A percentile compares a stretch with the other conserved stretches of the same genome.
These are phyloP conservation scores for Rhopalosiphum padi DNA, from an alignment of 1,140 invertebrate genomes.

Conservation along the genomic window DNA sequence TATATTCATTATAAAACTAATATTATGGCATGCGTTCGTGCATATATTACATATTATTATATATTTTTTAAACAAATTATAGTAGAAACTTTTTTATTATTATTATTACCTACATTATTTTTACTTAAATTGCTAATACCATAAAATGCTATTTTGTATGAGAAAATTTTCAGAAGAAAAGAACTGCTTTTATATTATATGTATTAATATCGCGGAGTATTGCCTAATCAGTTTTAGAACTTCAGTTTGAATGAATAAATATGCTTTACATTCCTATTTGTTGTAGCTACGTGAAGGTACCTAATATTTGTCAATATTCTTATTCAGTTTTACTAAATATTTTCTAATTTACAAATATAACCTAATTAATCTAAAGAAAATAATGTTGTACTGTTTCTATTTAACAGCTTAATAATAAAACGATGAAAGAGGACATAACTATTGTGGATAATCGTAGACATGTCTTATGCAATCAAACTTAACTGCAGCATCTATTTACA, in stretches of 20 bases:
- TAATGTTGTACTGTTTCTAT: background rate
- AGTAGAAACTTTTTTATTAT: background rate
- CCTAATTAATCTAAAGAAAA: background rate
- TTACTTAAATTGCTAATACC: background rate
- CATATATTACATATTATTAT: background rate
- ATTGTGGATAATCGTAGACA: background rate
- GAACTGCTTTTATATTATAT: constrained; percentile 12
- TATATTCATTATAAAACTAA: background rate
- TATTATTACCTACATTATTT: background rate
- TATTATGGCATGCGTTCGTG: background rate
- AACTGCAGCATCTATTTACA: background rate
- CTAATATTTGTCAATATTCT: background rate
- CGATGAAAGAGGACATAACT: background rate
- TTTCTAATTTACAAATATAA: background rate
- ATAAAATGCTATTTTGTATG: background rate
- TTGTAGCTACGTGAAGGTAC: background rate
- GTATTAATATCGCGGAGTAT: background rate
- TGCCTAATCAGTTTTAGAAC: background rate
- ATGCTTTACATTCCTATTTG: background rate
- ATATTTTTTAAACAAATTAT: background rate
- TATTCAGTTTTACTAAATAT: background rate
- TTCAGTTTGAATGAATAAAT: constrained; percentile 24
- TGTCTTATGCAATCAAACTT: background rate
- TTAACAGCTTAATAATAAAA: background rate
- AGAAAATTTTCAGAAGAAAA: constrained; percentile 25